Evolutionary conservation across 2,888 invertebrate genomes (phyloP).

Genomic region (Bimastos eiseni): DNA sequence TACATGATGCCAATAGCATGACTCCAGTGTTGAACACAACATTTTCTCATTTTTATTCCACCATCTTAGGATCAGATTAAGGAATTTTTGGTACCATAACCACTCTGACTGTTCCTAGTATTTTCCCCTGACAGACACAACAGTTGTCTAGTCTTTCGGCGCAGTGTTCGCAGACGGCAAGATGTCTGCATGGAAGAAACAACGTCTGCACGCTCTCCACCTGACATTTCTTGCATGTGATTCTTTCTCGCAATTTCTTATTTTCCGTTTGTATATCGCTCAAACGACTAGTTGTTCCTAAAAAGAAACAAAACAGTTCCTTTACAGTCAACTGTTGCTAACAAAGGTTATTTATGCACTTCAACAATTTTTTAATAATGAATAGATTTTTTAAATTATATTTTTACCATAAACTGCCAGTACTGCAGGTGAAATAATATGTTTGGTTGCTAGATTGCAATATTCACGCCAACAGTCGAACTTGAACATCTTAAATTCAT

Average conservation of each 20-base stretch:
- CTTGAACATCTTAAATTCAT: not conserved
- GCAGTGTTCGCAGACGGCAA: conserved; percentile 9
- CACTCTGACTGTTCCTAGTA: not conserved
- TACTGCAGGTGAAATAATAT: not conserved
- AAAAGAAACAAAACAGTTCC: not conserved
- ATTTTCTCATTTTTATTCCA: not conserved
- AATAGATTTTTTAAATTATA: too few relatives aligned
- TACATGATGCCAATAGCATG: too few relatives aligned
- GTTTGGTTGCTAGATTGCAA: not conserved
- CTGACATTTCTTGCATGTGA: not conserved
- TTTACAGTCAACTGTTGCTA: not conserved
- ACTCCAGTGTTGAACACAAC: too few relatives aligned
- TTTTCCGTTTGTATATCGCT: not conserved
- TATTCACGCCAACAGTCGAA: too few relatives aligned
- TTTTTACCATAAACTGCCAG: not conserved
- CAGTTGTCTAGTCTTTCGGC: conserved; percentile 2
- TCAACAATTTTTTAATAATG: too few relatives aligned
- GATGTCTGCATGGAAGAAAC: conserved; percentile 13
- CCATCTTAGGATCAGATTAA: not conserved
- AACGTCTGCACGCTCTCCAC: not conserved
- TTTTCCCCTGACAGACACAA: not conserved
- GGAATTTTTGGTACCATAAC: conserved; percentile 20
- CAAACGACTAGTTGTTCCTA: not conserved
- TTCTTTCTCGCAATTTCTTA: not conserved
- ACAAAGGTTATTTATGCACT: too few relatives aligned